Percentiles rank a stretch among this genome's conserved stretches.
These are phyloP conservation scores for Megalopta genalis DNA, from an alignment of 1,140 invertebrate genomes.

Conservation along the genomic window DNA sequence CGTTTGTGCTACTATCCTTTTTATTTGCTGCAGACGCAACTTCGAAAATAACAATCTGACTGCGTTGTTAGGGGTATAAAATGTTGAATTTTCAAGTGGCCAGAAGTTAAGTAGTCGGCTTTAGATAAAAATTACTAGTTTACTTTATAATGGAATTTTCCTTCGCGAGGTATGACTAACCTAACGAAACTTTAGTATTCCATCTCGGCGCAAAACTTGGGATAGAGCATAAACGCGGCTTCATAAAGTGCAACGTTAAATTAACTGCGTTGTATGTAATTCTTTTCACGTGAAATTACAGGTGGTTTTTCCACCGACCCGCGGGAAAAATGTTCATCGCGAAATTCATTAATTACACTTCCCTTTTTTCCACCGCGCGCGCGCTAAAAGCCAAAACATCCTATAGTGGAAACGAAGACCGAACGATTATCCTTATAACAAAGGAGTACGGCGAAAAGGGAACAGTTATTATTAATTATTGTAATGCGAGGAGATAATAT, in stretches of 20 bases:
- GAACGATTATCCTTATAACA: not conserved
- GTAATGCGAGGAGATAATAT: too few relatives aligned
- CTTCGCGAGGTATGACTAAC: not conserved
- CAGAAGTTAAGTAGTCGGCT: too few relatives aligned
- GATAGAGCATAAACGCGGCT: constrained; percentile 18
- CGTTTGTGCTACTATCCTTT: too few relatives aligned
- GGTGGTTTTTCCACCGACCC: constrained; percentile 18
- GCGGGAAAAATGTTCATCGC: constrained; percentile 22
- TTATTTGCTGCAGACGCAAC: too few relatives aligned
- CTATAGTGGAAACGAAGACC: not conserved
- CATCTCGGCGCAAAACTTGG: constrained; percentile 28
- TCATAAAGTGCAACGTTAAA: constrained; percentile 33
- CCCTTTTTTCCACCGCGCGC: not conserved
- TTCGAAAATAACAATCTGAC: too few relatives aligned
- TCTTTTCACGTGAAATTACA: constrained; percentile 40
- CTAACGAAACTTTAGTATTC: constrained; percentile 22
- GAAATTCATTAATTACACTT: constrained; percentile 38
- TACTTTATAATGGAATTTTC: not conserved
- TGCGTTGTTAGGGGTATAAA: too few relatives aligned
- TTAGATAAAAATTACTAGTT: not conserved
- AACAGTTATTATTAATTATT: too few relatives aligned
- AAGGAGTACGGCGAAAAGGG: not conserved
- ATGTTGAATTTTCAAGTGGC: too few relatives aligned
- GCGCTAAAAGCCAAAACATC: constrained; percentile 11
- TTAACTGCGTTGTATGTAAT: constrained; percentile 38